Conservation (phyloP, 2,888 invertebrate species). For the Papilio elwesi region DNA sequence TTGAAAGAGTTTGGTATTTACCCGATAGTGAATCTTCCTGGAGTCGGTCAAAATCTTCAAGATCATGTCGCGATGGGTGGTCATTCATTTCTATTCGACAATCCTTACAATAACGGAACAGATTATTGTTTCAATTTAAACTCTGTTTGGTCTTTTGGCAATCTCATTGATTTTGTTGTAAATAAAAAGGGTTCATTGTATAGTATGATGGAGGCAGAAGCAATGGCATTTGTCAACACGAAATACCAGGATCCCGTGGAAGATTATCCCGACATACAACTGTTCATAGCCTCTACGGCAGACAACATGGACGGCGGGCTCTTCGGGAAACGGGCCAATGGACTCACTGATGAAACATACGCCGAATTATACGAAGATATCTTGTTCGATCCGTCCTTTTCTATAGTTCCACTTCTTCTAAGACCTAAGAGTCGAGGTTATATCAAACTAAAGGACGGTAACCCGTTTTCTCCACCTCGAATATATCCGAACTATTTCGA, state of each 20-base stretch:
- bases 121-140: slow-evolving; percentile 88
- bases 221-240: slow-evolving; percentile 90
- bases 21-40: slow-evolving; percentile 85
- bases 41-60: slow-evolving; percentile 92
- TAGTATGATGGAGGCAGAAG: slow-evolving; percentile 90
- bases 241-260: slow-evolving; percentile 86
- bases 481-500: slow-evolving; percentile 95
- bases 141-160: slow-evolving; percentile 84
- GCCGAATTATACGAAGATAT: slow-evolving; percentile 88
- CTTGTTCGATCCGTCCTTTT: slow-evolving; percentile 87
- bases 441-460: slow-evolving; percentile 86
- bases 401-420: slow-evolving; percentile 87
- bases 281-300: slow-evolving; percentile 89
- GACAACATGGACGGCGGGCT: slow-evolving; percentile 92
- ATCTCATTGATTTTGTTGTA: slow-evolving; percentile 86
- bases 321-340: slow-evolving; percentile 87
- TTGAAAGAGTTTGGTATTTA: slow-evolving; percentile 85
- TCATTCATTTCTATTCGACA: slow-evolving; percentile 88
- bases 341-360: slow-evolving; percentile 87
- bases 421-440: slow-evolving; percentile 89
- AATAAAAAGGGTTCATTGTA: slow-evolving; percentile 87
- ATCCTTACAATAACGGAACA: slow-evolving; percentile 82
- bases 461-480: slow-evolving; percentile 90
- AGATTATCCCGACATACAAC: slow-evolving; percentile 92
- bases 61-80: slow-evolving; percentile 94